phyloP scores from a whole-genome alignment of 2,888 invertebrate genomes.

The Tetanocera ferruginea region DNA sequence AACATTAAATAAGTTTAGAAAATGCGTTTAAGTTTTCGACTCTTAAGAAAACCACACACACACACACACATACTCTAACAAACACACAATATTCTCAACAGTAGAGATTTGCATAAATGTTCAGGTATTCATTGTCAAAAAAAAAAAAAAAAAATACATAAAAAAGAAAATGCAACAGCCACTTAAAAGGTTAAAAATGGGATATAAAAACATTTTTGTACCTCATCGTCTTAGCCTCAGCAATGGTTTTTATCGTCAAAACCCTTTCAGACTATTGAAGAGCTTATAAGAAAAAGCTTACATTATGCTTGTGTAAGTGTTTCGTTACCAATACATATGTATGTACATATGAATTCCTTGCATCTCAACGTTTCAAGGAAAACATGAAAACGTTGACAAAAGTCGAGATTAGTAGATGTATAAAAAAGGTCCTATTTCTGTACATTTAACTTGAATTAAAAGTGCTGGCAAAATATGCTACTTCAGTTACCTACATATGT shows the following conservation, averaged over 20 bases:
- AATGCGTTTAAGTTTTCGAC: too few relatives aligned
- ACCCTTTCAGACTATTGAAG: background rate
- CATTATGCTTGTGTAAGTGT: constrained; percentile 25
- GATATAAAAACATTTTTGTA: constrained; percentile 12
- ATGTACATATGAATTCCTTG: constrained; percentile 3
- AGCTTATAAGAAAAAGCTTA: constrained; percentile 11
- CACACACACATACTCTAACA: background rate
- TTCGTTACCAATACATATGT: constrained; percentile 1
- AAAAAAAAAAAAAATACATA: background rate
- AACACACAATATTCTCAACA: background rate
- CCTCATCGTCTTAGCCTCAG: background rate
- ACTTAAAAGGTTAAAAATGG: background rate
- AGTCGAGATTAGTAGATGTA: constrained; percentile 5
- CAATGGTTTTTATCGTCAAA: constrained; percentile 10
- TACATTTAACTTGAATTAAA: background rate
- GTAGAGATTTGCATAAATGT: background rate
- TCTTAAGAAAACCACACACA: background rate
- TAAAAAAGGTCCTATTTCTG: background rate
- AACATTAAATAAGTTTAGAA: too few relatives aligned
- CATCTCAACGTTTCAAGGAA: background rate
- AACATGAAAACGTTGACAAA: constrained; percentile 5
- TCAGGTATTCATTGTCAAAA: background rate
- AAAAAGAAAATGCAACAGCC: background rate
- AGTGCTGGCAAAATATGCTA: constrained; percentile 3
- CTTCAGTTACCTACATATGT: background rate